Percentiles rank a stretch among this genome's conserved stretches.
Conservation (phyloP, 2,797 vertebrate genomes). For the Ataeniobius toweri region DNA sequence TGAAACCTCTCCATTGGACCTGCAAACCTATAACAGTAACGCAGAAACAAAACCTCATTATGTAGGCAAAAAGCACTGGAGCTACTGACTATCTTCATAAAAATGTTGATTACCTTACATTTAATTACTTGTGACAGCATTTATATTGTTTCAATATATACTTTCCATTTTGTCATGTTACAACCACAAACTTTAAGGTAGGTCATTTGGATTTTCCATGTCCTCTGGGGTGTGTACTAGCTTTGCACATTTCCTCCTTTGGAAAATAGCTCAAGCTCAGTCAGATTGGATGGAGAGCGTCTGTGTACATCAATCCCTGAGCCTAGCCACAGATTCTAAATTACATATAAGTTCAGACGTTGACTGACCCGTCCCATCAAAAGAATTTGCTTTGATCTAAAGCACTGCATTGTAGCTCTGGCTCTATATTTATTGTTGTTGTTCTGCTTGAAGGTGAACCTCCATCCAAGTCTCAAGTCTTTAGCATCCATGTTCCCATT, state of each 20-base stretch:
- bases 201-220: neutral
- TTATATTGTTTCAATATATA: neutral
- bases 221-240: neutral
- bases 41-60: neutral
- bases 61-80: neutral
- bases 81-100: neutral
- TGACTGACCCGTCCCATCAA: neutral
- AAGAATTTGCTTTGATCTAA: neutral
- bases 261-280: too few species aligned
- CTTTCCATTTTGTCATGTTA: neutral
- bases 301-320: too few species aligned
- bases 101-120: neutral
- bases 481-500: too few species aligned
- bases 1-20: conserved; percentile 93
- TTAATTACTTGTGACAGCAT: neutral
- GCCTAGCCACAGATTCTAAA: too few species aligned
- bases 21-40: conserved; percentile 85
- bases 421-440: neutral
- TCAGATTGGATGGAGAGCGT: too few species aligned
- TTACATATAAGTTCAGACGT: too few species aligned
- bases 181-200: neutral
- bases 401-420: neutral
- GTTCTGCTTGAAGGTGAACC: too few species aligned
- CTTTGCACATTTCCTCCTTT: neutral
- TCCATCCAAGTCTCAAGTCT: too few species aligned